These are phyloP conservation scores for Beaufortia kweichowensis DNA, from an alignment of 2,113 vertebrate genomes.

Conservation along the genomic window DNA sequence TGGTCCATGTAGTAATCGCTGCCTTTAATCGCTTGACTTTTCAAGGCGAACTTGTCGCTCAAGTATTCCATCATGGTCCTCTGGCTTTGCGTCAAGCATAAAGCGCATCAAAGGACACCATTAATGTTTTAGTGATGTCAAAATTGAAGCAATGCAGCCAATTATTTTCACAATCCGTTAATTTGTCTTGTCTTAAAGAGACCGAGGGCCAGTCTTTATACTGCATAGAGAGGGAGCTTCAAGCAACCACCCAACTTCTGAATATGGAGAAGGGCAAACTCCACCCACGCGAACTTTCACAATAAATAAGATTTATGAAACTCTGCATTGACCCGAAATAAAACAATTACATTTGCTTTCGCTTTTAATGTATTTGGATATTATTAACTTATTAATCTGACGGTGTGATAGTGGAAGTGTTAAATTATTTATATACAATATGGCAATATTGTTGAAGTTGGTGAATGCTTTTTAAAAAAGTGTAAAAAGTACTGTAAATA, in stretches of 20 bases:
- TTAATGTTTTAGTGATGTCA: conserved; percentile 50
- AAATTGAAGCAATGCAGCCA: conserved; percentile 38
- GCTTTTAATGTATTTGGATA: conserved; percentile 58
- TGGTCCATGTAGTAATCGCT: conserved; percentile 94
- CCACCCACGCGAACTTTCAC: conserved; percentile 78
- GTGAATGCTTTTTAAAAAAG: not conserved
- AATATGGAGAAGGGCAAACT: conserved; percentile 81
- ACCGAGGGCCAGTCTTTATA: conserved; percentile 85
- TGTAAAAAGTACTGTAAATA: not conserved
- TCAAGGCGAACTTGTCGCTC: conserved; percentile 92
- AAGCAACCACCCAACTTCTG: conserved; percentile 75
- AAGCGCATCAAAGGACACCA: conserved; percentile 62
- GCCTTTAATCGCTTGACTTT: conserved; percentile 84
- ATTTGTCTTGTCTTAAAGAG: conserved; percentile 78
- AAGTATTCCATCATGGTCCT: conserved; percentile 93
- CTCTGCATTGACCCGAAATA: conserved; percentile 47
- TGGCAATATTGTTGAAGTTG: not conserved
- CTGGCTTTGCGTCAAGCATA: conserved; percentile 48
- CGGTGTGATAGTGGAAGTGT: not conserved
- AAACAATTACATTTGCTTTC: conserved; percentile 61
- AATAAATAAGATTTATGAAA: conserved; percentile 56
- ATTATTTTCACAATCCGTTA: conserved; percentile 69
- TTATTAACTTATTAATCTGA: conserved; percentile 15
- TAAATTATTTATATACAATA: not conserved
- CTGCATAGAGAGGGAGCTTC: conserved; percentile 74